Percentiles rank a stretch among this genome's conserved stretches.
Evolutionary conservation across 2,797 vertebrate species (phyloP).

Genomic region (Macrochelys suwanniensis): DNA sequence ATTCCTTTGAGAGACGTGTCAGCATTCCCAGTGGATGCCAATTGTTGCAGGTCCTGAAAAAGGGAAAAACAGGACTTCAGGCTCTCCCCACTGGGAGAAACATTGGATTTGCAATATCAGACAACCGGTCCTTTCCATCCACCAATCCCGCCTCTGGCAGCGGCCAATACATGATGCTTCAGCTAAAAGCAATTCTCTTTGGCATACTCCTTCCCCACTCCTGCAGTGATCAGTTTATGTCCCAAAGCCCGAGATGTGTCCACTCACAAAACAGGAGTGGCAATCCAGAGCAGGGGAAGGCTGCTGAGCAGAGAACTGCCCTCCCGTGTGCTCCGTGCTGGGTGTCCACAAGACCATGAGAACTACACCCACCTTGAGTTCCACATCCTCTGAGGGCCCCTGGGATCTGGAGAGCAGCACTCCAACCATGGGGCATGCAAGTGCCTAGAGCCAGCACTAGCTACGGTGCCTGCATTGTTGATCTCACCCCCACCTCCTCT

Average conservation of each 20-base stretch:
- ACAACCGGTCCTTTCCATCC: fast-evolving
- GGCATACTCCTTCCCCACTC: neutral
- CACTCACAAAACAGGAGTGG: fast-evolving
- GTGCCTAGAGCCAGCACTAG: fast-evolving
- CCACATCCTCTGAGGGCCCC: neutral
- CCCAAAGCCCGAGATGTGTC: fast-evolving
- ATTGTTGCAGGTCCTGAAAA: neutral
- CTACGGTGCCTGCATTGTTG: neutral
- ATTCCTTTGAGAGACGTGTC: neutral
- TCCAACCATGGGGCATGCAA: neutral
- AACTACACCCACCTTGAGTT: neutral
- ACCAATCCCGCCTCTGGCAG: neutral
- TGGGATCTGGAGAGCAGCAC: neutral
- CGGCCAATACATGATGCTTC: neutral
- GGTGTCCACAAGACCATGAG: neutral
- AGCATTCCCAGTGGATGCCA: neutral
- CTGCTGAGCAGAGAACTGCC: fast-evolving
- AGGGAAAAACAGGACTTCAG: neutral
- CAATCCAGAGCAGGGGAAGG: neutral
- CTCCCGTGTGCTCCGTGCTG: fast-evolving
- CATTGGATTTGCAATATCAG: neutral
- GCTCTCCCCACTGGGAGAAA: neutral
- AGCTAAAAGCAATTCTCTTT: fast-evolving
- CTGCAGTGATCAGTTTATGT: neutral
- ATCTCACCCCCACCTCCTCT: fast-evolving